Conservation (phyloP, 2,888 invertebrate genomes). For the Cosmorhoe ocellata region DNA sequence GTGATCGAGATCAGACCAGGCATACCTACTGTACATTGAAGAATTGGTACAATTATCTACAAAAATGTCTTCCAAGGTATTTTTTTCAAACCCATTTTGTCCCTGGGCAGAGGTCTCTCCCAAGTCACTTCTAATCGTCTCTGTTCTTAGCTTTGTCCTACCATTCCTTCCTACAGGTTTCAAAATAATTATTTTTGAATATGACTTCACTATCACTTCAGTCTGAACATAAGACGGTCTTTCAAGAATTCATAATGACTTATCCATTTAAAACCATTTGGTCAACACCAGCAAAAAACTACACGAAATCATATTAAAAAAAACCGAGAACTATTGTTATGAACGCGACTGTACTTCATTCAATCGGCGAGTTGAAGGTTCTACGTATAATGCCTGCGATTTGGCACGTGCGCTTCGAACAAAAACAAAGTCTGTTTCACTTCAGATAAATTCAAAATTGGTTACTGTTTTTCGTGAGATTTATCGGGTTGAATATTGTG, state of each 20-base stretch:
- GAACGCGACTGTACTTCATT: slow-evolving; percentile 19
- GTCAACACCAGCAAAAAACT: no score
- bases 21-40: slow-evolving; percentile 61
- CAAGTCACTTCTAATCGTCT: no score
- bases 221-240: no score
- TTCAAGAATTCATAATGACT: no score
- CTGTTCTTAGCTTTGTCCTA: no score
- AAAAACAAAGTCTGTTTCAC: slow-evolving; percentile 36
- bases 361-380: slow-evolving; percentile 37
- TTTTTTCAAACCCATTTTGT: not conserved
- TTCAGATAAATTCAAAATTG: slow-evolving; percentile 9
- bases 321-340: not conserved
- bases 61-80: not conserved
- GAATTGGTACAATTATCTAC: slow-evolving; percentile 28
- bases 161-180: no score
- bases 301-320: no score
- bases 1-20: slow-evolving; percentile 65
- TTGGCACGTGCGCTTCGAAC: slow-evolving; percentile 48
- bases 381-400: slow-evolving; percentile 30
- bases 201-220: no score
- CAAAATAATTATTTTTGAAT: no score
- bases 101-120: no score
- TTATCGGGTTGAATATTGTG: not conserved
- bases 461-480: not conserved
- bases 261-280: no score